Conservation (phyloP, 2,113 vertebrate species). For the Centrocercus urophasianus region DNA sequence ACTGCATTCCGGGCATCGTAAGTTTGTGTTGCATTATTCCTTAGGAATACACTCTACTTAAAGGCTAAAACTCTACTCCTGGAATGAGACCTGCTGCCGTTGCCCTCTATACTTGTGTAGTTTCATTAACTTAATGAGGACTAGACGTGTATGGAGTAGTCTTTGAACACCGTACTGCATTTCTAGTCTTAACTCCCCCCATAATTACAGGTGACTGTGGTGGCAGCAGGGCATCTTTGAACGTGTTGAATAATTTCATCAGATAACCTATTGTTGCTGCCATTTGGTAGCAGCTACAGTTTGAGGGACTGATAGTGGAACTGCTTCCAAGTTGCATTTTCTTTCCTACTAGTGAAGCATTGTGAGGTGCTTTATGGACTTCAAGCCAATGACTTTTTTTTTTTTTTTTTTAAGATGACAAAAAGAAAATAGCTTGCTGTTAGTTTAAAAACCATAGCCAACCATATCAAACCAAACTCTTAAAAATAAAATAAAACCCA, state of each 20-base stretch:
- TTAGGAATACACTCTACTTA: not conserved
- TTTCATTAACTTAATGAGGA: not conserved
- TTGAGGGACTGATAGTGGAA: not conserved
- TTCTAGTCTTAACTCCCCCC: not conserved
- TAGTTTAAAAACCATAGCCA: not conserved
- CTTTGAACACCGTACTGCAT: not conserved
- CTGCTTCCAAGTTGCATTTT: not conserved
- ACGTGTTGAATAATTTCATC: not conserved
- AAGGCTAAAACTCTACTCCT: not conserved
- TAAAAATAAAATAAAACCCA: not conserved
- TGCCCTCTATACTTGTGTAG: not conserved
- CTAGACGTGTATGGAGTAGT: not conserved
- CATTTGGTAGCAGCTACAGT: not conserved
- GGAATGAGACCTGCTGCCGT: not conserved
- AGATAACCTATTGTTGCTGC: not conserved
- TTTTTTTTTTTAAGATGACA: not conserved
- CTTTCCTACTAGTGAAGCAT: not conserved
- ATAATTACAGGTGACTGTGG: not conserved
- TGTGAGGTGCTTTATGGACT: not conserved
- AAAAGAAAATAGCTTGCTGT: not conserved
- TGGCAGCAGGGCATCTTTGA: not conserved
- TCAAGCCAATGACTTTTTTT: not conserved
- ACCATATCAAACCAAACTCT: not conserved
- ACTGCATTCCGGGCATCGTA: not conserved
- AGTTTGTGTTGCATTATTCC: conserved; percentile 3